Evolutionary conservation across 2,113 vertebrate species (phyloP).

Genomic region (Channa maculata): DNA sequence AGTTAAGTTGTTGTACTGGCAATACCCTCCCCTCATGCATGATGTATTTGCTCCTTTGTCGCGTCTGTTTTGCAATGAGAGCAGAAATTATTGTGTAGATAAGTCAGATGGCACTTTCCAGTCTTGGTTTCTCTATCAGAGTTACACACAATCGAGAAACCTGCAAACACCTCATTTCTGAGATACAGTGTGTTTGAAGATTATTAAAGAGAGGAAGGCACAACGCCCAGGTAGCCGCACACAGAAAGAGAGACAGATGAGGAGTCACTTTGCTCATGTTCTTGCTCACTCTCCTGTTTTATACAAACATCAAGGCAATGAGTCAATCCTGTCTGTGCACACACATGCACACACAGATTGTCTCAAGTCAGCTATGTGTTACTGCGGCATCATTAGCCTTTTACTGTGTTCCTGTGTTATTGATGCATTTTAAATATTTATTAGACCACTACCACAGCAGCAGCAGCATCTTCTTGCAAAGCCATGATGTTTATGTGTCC

Average conservation of each 20-base stretch:
- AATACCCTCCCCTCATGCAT: conserved; percentile 31
- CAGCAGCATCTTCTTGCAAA: conserved; percentile 58
- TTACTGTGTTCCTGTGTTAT: conserved; percentile 55
- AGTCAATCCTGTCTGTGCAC: neutral
- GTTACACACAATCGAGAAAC: conserved; percentile 27
- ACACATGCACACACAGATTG: conserved; percentile 24
- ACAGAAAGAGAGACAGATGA: conserved; percentile 17
- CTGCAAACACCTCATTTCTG: conserved; percentile 38
- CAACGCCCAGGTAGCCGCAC: conserved; percentile 15
- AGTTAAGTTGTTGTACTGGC: neutral
- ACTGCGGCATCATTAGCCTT: conserved; percentile 66
- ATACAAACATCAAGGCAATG: conserved; percentile 15
- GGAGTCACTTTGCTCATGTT: conserved; percentile 28
- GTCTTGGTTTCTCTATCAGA: conserved; percentile 24
- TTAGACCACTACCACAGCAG: conserved; percentile 51
- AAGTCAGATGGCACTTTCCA: conserved; percentile 14
- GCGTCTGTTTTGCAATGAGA: conserved; percentile 18
- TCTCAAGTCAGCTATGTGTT: conserved; percentile 56
- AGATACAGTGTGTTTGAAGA: conserved; percentile 22
- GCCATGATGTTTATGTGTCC: conserved; percentile 15
- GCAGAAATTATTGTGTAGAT: conserved; percentile 22
- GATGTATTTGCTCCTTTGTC: conserved; percentile 40
- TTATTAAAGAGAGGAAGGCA: conserved; percentile 30
- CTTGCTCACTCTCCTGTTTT: conserved; percentile 13
- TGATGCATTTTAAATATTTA: conserved; percentile 77